These are phyloP conservation scores for Eumacrocentrus americanus DNA, from an alignment of 2,888 invertebrate genomes.

Conservation along the genomic window DNA sequence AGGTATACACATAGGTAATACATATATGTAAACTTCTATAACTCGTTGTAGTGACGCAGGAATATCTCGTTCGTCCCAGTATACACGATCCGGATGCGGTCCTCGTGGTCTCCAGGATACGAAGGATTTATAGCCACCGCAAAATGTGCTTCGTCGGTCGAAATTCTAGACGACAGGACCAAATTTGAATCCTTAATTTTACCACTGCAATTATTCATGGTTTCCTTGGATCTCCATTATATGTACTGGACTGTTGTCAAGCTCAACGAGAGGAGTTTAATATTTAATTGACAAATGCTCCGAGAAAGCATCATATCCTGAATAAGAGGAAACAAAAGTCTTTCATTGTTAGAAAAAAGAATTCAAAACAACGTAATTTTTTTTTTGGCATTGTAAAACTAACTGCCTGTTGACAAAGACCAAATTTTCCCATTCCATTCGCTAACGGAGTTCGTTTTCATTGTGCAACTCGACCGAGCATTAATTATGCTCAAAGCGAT, in stretches of 20 bases:
- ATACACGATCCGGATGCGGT: slow-evolving; percentile 12
- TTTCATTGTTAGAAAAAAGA: too few species aligned
- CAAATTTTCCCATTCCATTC: too few species aligned
- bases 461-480: slow-evolving; percentile 30
- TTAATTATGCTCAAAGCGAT: slow-evolving; percentile 38
- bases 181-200: not conserved
- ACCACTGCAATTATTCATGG: not conserved
- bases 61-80: slow-evolving; percentile 15
- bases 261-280: too few species aligned
- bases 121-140: slow-evolving; percentile 20
- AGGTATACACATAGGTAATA: not conserved
- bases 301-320: too few species aligned
- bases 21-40: not conserved
- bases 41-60: slow-evolving; percentile 2
- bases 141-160: slow-evolving; percentile 10
- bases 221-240: too few species aligned
- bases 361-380: too few species aligned
- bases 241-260: too few species aligned
- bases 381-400: too few species aligned
- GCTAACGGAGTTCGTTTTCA: slow-evolving; percentile 3
- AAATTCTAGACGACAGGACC: slow-evolving; percentile 5
- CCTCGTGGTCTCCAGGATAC: slow-evolving; percentile 12
- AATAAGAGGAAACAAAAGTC: too few species aligned
- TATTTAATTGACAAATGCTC: too few species aligned
- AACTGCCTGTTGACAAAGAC: too few species aligned